These are phyloP conservation scores for Chroicocephalus ridibundus DNA, from an alignment of 2,113 vertebrate species.

Conservation along the genomic window DNA sequence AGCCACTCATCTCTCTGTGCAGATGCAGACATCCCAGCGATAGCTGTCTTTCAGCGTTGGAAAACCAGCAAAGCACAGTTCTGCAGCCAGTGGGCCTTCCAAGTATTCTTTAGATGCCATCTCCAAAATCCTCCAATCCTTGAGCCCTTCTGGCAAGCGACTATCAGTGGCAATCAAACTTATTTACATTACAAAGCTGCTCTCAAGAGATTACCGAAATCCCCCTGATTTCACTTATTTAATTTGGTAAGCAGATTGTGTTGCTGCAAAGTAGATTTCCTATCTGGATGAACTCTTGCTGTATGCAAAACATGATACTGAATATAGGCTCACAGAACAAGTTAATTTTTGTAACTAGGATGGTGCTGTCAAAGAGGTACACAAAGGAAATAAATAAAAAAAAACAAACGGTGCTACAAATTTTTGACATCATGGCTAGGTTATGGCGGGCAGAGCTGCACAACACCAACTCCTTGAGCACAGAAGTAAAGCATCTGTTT, in stretches of 20 bases:
- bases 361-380: constrained; percentile 23
- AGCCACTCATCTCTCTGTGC: neutral
- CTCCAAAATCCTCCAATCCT: neutral
- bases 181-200: neutral
- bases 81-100: neutral
- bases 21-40: neutral
- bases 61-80: neutral
- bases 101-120: neutral
- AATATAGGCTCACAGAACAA: neutral
- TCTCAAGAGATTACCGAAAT: constrained; percentile 13
- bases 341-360: neutral
- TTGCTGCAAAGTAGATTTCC: neutral
- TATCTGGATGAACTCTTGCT: neutral
- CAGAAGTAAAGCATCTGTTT: neutral
- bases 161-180: neutral
- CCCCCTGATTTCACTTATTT: neutral
- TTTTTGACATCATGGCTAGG: neutral
- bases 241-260: constrained; percentile 25
- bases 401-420: neutral
- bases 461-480: neutral
- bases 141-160: neutral
- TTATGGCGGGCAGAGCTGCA: neutral
- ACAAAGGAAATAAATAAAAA: neutral
- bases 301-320: neutral
- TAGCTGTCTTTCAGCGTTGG: neutral